A percentile compares a stretch with the other conserved stretches of the same genome.
Evolutionary conservation across 2,113 vertebrate species (phyloP).

Genomic region (Meriones unguiculatus): DNA sequence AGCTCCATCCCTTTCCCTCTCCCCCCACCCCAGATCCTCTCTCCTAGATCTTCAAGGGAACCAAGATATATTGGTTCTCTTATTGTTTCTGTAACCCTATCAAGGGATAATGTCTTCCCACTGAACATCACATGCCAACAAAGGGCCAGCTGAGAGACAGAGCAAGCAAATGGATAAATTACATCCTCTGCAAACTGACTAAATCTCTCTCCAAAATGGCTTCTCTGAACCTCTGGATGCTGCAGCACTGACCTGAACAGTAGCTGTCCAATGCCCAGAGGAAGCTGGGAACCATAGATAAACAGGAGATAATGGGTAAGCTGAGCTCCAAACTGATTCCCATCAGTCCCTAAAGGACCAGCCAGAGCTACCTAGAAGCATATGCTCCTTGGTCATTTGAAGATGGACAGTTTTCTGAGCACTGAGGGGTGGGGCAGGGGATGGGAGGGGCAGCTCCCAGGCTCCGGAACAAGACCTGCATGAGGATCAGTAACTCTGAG

Average conservation of each 20-base stretch:
- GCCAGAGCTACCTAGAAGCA: accelerated
- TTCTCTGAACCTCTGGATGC: too few relatives aligned
- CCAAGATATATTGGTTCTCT: accelerated
- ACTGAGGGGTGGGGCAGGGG: accelerated
- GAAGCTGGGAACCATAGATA: accelerated
- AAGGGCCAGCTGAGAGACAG: neutral
- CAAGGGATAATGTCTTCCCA: accelerated
- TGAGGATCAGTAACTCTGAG: accelerated
- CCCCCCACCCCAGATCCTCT: accelerated
- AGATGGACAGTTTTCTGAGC: too few relatives aligned
- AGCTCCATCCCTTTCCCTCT: accelerated
- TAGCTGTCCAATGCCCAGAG: accelerated
- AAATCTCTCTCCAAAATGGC: accelerated
- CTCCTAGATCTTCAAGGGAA: neutral
- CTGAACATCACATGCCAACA: neutral
- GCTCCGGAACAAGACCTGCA: accelerated
- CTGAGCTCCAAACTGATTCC: neutral
- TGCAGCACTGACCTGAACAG: accelerated
- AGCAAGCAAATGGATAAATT: accelerated
- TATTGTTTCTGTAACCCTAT: neutral
- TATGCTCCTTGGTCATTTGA: neutral
- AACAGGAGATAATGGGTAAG: accelerated
- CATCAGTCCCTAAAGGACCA: accelerated
- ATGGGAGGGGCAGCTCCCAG: too few relatives aligned
- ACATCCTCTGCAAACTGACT: neutral